Evolutionary conservation across 1,140 invertebrate genomes (phyloP), one percentile per base, ranked within the genome.

Genomic region (Brachionus manjavacas): DNA sequence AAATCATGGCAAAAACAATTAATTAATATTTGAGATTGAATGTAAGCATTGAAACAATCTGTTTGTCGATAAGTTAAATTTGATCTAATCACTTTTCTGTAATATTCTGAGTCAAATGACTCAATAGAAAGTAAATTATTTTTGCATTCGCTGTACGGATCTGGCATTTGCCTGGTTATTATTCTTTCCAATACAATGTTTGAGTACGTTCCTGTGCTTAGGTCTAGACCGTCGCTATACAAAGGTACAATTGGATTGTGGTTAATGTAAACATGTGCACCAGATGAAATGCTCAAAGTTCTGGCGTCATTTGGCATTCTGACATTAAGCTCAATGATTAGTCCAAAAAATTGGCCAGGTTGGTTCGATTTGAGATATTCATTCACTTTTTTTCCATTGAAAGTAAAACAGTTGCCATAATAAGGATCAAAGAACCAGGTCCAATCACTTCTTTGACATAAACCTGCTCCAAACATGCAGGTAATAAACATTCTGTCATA

Each of bases 391-490:
- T 68, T 81, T 43, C 20, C 16, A 60, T 72, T 72, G 35, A 72
- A 72, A 41, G 31, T 72, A 41, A 72, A 72, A 72, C 68, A 72
- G 20, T 72, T 72, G 1, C 68, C 68, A 41, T 72, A 41, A 72
- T 41, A 41, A 39, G 68, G 16, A 16, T 72, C 68, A 72, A n/a
- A 72, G 16, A 39, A 72, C 68, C 68, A 72, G n/a, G 4, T n/a
- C 68, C 68, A 72, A 20, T 41, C n/a, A 3, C 35, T 72, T 16
- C 41, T 41, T 3, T 41, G 8, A 20, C 68, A 72, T 20, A 0
- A 8, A 3, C 20, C 14, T 39, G 68, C 6, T 9, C 8, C 31
- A 39, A 41, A 72, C 43, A 72, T 4, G 31, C 68, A 72, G 7
- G 11, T 39, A 35, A 72, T 39, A 23, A 72, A n/a, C 68, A 72